phyloP scores from a whole-genome alignment of 23 tunicate genomes.

The Ascidia mentula region DNA sequence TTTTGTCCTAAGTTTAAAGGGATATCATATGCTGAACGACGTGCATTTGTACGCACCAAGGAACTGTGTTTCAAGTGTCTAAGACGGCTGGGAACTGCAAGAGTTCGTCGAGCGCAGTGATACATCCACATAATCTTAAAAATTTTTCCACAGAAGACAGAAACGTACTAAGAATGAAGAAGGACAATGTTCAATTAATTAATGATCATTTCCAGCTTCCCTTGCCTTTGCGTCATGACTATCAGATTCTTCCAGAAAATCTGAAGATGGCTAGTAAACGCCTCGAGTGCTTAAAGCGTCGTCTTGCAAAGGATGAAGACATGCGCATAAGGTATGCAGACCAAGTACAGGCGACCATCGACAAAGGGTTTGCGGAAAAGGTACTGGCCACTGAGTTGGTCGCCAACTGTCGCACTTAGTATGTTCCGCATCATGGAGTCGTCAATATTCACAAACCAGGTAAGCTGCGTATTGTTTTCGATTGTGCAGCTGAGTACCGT shows the following conservation, averaged over 20 bases:
- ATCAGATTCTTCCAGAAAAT: constrained; percentile 18
- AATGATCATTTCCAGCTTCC: constrained; percentile 28
- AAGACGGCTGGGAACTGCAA: too few relatives aligned
- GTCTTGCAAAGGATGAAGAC: background rate
- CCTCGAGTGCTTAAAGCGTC: constrained; percentile 4
- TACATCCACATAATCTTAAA: too few relatives aligned
- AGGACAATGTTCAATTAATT: constrained; percentile 6
- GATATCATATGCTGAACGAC: too few relatives aligned
- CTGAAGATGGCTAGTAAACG: constrained; percentile 21
- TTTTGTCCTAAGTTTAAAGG: too few relatives aligned
- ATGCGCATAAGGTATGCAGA: background rate
- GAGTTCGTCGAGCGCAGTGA: too few relatives aligned
- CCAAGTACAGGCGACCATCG: constrained; percentile 10
- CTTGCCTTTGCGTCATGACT: constrained; percentile 30
- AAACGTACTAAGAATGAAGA: background rate
- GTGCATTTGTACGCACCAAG: too few relatives aligned
- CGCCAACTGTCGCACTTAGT: background rate
- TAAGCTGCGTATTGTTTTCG: constrained; percentile 24
- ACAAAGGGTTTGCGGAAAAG: constrained; percentile 17
- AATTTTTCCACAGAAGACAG: constrained; percentile 26
- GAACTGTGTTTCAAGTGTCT: too few relatives aligned
- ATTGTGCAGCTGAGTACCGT: constrained; percentile 5
- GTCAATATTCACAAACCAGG: constrained; percentile 16
- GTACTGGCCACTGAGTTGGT: background rate
- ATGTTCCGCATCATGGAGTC: constrained; percentile 16